Evolutionary conservation across 1,140 invertebrate species (phyloP).

Genomic region (Mamestra configurata): DNA sequence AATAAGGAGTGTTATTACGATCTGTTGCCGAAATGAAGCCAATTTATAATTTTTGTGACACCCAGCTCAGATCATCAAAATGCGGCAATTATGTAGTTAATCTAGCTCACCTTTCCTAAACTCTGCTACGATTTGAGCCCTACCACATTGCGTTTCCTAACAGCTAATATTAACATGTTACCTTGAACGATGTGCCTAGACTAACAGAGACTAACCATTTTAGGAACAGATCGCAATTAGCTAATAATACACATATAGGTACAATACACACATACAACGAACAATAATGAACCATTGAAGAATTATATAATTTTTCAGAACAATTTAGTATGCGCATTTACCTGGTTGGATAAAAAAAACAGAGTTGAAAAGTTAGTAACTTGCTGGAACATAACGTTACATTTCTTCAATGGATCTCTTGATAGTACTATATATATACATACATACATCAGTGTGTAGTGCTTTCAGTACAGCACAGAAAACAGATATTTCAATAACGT

Average conservation of each 20-base stretch:
- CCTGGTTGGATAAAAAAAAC: not conserved
- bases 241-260: constrained; percentile 59
- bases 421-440: constrained; percentile 25
- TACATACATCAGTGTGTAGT: constrained; percentile 48
- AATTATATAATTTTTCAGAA: constrained; percentile 17
- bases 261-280: constrained; percentile 58
- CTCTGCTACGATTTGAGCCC: constrained; percentile 13
- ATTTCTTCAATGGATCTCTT: constrained; percentile 46
- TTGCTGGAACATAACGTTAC: not conserved
- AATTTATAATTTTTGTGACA: constrained; percentile 80
- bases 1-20: constrained; percentile 77
- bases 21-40: constrained; percentile 87
- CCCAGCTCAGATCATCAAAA: constrained; percentile 86
- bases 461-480: constrained; percentile 47
- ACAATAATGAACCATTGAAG: constrained; percentile 52
- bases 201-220: constrained; percentile 79
- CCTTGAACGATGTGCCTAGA: constrained; percentile 59
- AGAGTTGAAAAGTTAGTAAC: not conserved
- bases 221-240: constrained; percentile 87
- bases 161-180: constrained; percentile 35
- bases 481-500: constrained; percentile 36
- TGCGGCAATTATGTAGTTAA: constrained; percentile 43
- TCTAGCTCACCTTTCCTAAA: constrained; percentile 67
- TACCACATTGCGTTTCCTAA: constrained; percentile 16
- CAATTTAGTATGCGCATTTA: not conserved